These are phyloP conservation scores for Coremacera marginata DNA, from an alignment of 2,888 invertebrate genomes.

Conservation along the genomic window DNA sequence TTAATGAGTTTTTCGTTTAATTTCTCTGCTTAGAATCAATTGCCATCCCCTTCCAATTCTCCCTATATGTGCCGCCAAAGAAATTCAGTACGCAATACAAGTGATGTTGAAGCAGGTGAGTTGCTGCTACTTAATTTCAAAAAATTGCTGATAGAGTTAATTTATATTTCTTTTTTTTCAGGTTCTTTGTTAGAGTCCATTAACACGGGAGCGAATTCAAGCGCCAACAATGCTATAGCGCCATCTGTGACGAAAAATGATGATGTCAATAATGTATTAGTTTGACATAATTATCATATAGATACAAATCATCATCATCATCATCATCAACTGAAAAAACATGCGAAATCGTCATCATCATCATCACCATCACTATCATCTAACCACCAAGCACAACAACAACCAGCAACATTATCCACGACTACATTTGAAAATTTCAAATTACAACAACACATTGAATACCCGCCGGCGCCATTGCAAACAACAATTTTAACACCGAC, in stretches of 20 bases:
- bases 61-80: slow-evolving; percentile 87
- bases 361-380: slow-evolving; percentile 25
- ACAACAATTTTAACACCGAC: slow-evolving; percentile 28
- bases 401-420: slow-evolving; percentile 1
- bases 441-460: slow-evolving; percentile 9
- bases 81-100: slow-evolving; percentile 74
- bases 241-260: slow-evolving; percentile 30
- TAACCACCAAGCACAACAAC: neutral
- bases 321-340: slow-evolving; percentile 36
- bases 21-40: slow-evolving; percentile 64
- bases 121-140: neutral
- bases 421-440: slow-evolving; percentile 17
- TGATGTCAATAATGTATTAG: slow-evolving; percentile 52
- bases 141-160: neutral
- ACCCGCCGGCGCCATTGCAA: neutral
- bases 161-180: slow-evolving; percentile 30
- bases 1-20: slow-evolving; percentile 1
- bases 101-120: slow-evolving; percentile 66
- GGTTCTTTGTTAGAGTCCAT: slow-evolving; percentile 65
- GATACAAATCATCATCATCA: slow-evolving; percentile 45
- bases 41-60: slow-evolving; percentile 83
- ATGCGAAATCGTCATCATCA: slow-evolving; percentile 30
- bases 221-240: slow-evolving; percentile 49
- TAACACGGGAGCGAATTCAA: slow-evolving; percentile 55
- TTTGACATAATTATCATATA: slow-evolving; percentile 65